Conservation (phyloP, 2,797 vertebrate genomes). For the Allobates femoralis region DNA sequence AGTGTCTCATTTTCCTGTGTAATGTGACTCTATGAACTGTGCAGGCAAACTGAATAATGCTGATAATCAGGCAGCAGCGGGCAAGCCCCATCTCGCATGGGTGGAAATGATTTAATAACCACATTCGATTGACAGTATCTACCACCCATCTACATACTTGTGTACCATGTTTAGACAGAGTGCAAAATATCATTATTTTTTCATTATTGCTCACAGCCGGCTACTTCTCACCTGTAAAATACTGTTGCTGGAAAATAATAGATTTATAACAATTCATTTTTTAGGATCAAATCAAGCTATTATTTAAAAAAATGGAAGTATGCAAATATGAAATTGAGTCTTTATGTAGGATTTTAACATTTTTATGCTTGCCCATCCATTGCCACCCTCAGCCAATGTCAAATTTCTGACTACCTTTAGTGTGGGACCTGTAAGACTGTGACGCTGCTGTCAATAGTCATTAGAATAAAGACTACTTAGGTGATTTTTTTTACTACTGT, state of each 20-base stretch:
- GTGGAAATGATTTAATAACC: neutral
- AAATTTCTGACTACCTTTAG: neutral
- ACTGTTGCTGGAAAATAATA: neutral
- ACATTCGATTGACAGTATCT: neutral
- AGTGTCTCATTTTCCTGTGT: neutral
- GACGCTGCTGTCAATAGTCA: neutral
- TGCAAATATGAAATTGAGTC: neutral
- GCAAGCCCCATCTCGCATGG: constrained; percentile 4
- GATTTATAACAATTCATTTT: neutral
- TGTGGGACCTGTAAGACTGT: neutral
- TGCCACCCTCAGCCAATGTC: neutral
- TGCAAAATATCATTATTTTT: constrained; percentile 22
- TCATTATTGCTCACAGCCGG: neutral
- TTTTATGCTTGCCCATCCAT: neutral
- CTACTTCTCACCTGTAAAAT: neutral
- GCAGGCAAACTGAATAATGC: neutral
- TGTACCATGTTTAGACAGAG: neutral
- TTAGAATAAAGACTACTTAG: neutral
- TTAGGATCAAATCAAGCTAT: neutral
- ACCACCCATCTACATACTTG: neutral
- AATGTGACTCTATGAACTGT: constrained; percentile 17
- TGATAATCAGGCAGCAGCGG: constrained; percentile 10
- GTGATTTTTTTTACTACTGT: neutral
- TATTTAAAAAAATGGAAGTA: neutral
- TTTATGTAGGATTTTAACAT: neutral